Evolutionary conservation across 2,797 vertebrate species (phyloP), one percentile per base, ranked within the genome.

Genomic region (Malurus splendens): DNA sequence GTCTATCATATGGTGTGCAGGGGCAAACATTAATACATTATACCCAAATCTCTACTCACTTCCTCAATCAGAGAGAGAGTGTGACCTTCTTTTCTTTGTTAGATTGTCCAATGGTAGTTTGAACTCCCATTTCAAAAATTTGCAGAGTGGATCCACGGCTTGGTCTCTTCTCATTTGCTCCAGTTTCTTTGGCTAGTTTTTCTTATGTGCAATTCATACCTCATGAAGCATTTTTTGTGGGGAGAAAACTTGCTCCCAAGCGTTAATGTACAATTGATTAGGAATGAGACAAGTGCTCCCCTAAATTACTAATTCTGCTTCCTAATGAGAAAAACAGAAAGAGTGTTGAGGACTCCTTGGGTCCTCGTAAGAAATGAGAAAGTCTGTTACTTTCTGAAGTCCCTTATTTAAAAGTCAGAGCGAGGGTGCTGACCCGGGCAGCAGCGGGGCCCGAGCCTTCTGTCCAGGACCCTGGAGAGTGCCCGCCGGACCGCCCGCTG

Each of bases 401-500:
- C 0, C 0, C 22, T 45, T 38, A 0, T 19, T 27, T 10, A 12
- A n/a, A 44, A 42, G 30, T 22, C 20, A 12, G 41, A 74, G 51
- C 5, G 3, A 19, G 2, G 32, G 0, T 27, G 5, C 27, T 7
- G 24, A 2, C 1, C 7, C 15, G 1, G 17, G 0, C 28, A 1
- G 18, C 2, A 4, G 30, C 0, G 0, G 33, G 33, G 33, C 33
- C 33, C 33, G 33, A 33, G 33, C 17, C 32, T 23, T 13, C n/a
- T 11, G 39, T 89, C 2, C 86, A 92, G 94, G 12, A 92, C 93
- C 91, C 83, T 73, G 93, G 93, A 95, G 90, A 94, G 91, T 18
- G 55, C 36, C 74, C 5, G 0, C 25, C 15, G 42, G 16, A 3
- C 42, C 2, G 5, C 38, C 56, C 11, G 25, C 60, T 1, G 39